Base-by-base conservation (phyloP, 1,140 invertebrate genomes). In the Centruroides vittatus region DNA sequence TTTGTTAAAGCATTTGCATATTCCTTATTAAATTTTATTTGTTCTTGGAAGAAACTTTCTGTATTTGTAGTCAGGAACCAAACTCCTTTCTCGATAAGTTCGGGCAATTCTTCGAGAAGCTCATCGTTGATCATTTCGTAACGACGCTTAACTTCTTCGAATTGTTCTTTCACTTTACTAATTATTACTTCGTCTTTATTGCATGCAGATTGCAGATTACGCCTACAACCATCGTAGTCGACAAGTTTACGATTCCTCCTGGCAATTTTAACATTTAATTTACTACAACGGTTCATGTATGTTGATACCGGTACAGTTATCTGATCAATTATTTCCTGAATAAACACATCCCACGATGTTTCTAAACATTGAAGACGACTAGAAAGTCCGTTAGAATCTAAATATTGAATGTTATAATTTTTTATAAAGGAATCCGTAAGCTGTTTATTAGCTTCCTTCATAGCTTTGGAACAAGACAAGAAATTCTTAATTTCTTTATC, bases 401-500 rank as follows among this genome's bases (percentile, higher is more conserved):
- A 84, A 93, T 93, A 98, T 64, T 92, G 86, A 68, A 84, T 85
- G 75, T 97, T 93, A 75, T 96, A 97, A 57, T 91, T 84, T 72
- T 97, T 93, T 67, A 83, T 83, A 65, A 98, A 80, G 11, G 89
- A 88, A 70, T 94, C 89, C 82, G 93, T 87, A 54, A 97, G 80
- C 11, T 86, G 82, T 75, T 94, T 94, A 66, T 88, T 93, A 41
- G 93, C 92, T 65, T 82, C 81, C 75, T 95, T 89, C 67, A 90
- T 85, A 64, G 90, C 93, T 96, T 76, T 52, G 80, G 77, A 57
- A 62, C 41, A 41, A 5, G 41, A 6, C 41, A 41, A 6, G 41
- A 41, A 98, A 78, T 93, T 94, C 73, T 90, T 93, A 73, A 98
- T 88, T 78, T 96, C 93, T 77, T 96, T 98, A 76, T 97, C 92